phyloP scores from a whole-genome alignment of 2,888 invertebrate genomes.

The Druceiella hillmani region DNA sequence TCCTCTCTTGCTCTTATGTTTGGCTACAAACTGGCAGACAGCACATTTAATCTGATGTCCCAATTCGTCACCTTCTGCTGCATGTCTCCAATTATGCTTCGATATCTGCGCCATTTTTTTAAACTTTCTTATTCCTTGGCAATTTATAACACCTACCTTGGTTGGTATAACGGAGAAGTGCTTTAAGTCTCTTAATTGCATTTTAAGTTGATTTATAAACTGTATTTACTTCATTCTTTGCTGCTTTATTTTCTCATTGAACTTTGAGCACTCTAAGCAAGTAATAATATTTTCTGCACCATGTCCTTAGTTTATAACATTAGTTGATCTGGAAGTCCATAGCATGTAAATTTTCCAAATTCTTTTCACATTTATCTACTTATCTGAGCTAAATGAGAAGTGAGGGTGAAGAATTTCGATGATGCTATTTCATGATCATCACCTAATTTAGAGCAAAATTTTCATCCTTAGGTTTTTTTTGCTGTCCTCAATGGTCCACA shows the following conservation, averaged over 20 bases:
- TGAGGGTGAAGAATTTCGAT: slow-evolving; percentile 90
- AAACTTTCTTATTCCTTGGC: slow-evolving; percentile 83
- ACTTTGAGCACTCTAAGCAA: slow-evolving; percentile 46
- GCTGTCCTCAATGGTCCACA: slow-evolving; percentile 82
- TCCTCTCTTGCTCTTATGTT: slow-evolving; percentile 93
- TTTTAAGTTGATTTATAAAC: slow-evolving; percentile 84
- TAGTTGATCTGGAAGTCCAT: slow-evolving; percentile 84
- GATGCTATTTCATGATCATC: slow-evolving; percentile 94
- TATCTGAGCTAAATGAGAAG: slow-evolving; percentile 97
- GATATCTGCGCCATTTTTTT: slow-evolving; percentile 80
- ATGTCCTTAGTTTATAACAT: slow-evolving; percentile 43
- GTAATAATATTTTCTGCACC: slow-evolving; percentile 33
- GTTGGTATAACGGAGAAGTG: slow-evolving; percentile 88
- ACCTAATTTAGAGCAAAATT: slow-evolving; percentile 52
- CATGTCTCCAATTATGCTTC: slow-evolving; percentile 69
- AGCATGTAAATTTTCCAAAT: slow-evolving; percentile 95
- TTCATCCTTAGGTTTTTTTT: slow-evolving; percentile 43
- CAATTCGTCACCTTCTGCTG: slow-evolving; percentile 75
- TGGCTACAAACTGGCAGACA: slow-evolving; percentile 86
- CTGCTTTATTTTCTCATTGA: slow-evolving; percentile 46
- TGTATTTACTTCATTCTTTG: slow-evolving; percentile 38
- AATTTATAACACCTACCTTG: slow-evolving; percentile 67
- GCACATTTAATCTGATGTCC: slow-evolving; percentile 86
- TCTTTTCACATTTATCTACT: slow-evolving; percentile 88
- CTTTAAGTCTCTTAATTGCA: slow-evolving; percentile 89